Conservation (phyloP, 64 coral and sea anemone genomes). For the Stylophora pistillata region DNA sequence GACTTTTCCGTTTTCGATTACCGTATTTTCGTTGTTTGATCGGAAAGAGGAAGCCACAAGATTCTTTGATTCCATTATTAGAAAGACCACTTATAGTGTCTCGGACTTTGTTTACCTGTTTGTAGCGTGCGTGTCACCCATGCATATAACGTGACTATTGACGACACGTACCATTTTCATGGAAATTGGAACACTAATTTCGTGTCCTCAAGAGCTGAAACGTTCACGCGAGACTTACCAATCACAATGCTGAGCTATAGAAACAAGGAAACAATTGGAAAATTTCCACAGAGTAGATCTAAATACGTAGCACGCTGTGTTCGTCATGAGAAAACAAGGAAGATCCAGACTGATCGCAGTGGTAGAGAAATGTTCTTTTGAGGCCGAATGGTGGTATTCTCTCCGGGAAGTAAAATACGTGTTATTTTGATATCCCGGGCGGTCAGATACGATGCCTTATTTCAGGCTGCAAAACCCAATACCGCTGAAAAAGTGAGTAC, state of each 20-base stretch:
- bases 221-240: conserved; percentile 2
- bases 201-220: background rate
- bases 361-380: background rate
- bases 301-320: background rate
- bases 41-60: too few species aligned
- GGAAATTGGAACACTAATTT: background rate
- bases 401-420: background rate
- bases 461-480: conserved; percentile 20
- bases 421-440: background rate
- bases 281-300: background rate
- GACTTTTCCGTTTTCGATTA: too few species aligned
- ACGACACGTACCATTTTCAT: background rate
- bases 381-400: background rate
- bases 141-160: background rate
- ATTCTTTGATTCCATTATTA: too few species aligned
- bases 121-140: background rate
- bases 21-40: too few species aligned
- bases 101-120: too few species aligned
- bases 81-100: background rate
- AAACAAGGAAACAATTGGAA: background rate
- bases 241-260: background rate
- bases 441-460: conserved; percentile 20
- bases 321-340: background rate
- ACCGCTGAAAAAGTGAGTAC: conserved; percentile 12
- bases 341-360: background rate